Base-by-base conservation (phyloP, 2,888 invertebrate genomes). In the Melipona bicolor region DNA sequence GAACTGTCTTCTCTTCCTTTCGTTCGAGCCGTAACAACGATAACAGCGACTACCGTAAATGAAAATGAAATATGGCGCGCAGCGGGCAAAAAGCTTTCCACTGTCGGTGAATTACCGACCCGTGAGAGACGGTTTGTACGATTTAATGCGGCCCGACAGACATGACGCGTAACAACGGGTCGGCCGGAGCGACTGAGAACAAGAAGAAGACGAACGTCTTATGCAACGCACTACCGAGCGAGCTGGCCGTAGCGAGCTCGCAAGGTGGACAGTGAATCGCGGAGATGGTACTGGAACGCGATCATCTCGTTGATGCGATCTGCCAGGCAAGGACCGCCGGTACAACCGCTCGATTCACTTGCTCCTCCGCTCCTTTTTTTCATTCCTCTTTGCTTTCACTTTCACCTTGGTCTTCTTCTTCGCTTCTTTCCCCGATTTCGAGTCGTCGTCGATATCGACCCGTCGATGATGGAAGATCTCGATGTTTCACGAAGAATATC, bases 301-400 rank as follows among this genome's bases (percentile, higher is more conserved):
- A 93, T 92, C 81, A 93, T 92, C 77, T 88, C 89, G 76, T 91
- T 91, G 89, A 94, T 92, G 79, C 92, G 90, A 77, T 93, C 92
- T 76, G 90, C 86, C 70, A 92, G 87, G 79, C 84, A 88, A 61
- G 81, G 88, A 79, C 81, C 88, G 67, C 84, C 61, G 74, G 83
- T 64, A 77, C 85, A 88, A 76, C 84, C 79, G 80, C 79, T 82
- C 32, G 62, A 64, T 77, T 89, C 82, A 17, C 81, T 79, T 75
- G 83, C 77, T 79, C 32, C 72, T 64, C 43, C 32, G 21, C 43
- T 19, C 65, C 24, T 52, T 56, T 79, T 61, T 19, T 52, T 36
- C 1, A 24, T 27, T 61, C 24, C 36, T 21, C 5, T 19, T 21
- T 64, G 27, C 32, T 59, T 67, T 19, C 70, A 36, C 11, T 71